A percentile compares a stretch with the other conserved stretches of the same genome.
phyloP scores from a whole-genome alignment of 2,888 invertebrate species.

The Malacosoma neustria region DNA sequence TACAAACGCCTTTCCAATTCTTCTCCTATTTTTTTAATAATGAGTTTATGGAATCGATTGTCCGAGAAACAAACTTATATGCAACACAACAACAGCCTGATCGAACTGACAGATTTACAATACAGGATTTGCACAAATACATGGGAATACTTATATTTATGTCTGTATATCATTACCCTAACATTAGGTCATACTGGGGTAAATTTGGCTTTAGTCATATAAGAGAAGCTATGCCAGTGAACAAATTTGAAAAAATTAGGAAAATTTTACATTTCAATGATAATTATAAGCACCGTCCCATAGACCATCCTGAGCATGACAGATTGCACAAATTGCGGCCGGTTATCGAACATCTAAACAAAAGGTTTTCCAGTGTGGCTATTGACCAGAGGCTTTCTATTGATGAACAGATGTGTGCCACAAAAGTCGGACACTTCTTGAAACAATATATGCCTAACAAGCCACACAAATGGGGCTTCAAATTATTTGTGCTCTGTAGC shows the following conservation, averaged over 20 bases:
- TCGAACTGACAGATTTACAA: no score
- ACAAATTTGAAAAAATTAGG: conserved; percentile 19
- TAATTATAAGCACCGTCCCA: conserved; percentile 20
- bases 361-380: conserved; percentile 8
- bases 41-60: no score
- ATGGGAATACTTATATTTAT: conserved; percentile 19
- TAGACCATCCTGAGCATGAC: conserved; percentile 20
- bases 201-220: conserved; percentile 19
- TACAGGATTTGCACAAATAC: no score
- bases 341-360: conserved; percentile 10
- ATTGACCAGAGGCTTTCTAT: conserved; percentile 14
- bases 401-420: conserved; percentile 15
- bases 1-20: no score
- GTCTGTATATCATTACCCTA: conserved; percentile 18
- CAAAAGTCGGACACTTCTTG: conserved; percentile 14
- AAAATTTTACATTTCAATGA: conserved; percentile 18
- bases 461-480: conserved; percentile 15
- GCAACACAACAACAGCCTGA: no score
- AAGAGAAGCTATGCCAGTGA: conserved; percentile 18
- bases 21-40: no score
- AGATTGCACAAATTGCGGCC: conserved; percentile 16
- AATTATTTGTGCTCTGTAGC: conserved; percentile 11
- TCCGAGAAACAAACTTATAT: no score
- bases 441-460: conserved; percentile 18
- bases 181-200: conserved; percentile 19